phyloP scores from a whole-genome alignment of 2,797 vertebrate genomes.

The Gallinago nigripennis region DNA sequence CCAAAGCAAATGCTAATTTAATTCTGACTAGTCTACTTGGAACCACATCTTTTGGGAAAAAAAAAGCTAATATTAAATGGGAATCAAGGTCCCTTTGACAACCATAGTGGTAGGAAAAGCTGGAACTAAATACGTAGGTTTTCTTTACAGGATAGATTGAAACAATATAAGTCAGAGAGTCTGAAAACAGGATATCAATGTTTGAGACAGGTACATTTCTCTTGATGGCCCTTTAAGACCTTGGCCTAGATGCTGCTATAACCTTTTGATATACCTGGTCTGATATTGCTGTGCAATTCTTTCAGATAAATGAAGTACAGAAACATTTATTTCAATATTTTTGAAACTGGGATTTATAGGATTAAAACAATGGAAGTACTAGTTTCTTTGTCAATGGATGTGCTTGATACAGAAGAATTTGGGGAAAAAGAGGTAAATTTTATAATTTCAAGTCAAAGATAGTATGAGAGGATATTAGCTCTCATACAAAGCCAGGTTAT shows the following conservation, averaged over 20 bases:
- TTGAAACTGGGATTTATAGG: not conserved
- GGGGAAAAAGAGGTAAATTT: not conserved
- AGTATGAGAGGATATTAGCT: not conserved
- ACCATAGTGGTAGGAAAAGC: not conserved
- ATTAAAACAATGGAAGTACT: not conserved
- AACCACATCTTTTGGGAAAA: not conserved
- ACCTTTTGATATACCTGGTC: not conserved
- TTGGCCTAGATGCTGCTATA: not conserved
- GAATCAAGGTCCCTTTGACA: not conserved
- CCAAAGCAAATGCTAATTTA: fast-evolving
- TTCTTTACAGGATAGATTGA: not conserved
- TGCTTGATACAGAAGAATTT: not conserved
- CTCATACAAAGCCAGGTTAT: not conserved
- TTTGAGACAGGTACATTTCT: not conserved
- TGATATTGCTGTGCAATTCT: not conserved
- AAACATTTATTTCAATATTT: not conserved
- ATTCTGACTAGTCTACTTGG: not conserved
- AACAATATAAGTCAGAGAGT: not conserved
- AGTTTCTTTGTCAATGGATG: not conserved
- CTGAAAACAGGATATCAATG: not conserved
- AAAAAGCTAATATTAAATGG: not conserved
- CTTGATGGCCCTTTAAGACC: not conserved
- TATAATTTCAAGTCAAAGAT: not conserved
- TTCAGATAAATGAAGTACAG: not conserved
- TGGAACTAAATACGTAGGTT: not conserved